Percentiles rank a stretch among this genome's conserved stretches.
Conservation (phyloP, 1,140 invertebrate genomes). For the Chionoecetes opilio region DNA sequence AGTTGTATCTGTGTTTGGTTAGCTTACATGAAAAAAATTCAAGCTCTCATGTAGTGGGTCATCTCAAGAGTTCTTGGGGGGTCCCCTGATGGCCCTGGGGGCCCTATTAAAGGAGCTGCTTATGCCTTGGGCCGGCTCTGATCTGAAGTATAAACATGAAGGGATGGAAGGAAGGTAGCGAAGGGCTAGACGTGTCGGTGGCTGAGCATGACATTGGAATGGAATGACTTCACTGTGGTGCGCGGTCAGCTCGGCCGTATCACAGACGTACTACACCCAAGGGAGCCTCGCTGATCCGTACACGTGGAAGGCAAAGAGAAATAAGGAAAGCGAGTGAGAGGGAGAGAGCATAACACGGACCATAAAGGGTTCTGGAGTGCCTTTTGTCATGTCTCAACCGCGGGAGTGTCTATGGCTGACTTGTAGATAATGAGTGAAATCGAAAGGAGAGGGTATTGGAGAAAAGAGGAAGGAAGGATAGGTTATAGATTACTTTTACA, state of each 20-base stretch:
- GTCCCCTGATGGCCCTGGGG: too few relatives aligned
- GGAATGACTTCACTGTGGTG: conserved; percentile 76
- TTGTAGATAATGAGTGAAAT: not conserved
- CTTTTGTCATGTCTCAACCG: conserved; percentile 70
- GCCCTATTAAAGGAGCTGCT: too few relatives aligned
- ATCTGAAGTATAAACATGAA: too few relatives aligned
- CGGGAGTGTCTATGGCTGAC: conserved; percentile 20
- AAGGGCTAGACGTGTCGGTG: not conserved
- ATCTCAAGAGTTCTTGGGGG: too few relatives aligned
- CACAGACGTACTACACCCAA: conserved; percentile 78
- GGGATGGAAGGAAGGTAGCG: not conserved
- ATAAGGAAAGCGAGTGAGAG: not conserved
- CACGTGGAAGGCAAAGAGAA: conserved; percentile 70
- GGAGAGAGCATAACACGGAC: conserved; percentile 54
- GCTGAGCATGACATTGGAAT: conserved; percentile 73
- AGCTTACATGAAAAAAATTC: too few relatives aligned
- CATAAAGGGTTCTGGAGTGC: conserved; percentile 17
- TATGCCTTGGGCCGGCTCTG: not conserved
- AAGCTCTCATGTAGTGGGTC: too few relatives aligned
- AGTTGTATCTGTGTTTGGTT: too few relatives aligned
- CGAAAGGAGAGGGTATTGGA: not conserved
- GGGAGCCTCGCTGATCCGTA: conserved; percentile 73
- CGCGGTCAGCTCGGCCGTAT: conserved; percentile 75
- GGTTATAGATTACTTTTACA: not conserved
- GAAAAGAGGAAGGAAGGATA: not conserved